phyloP scores from a whole-genome alignment of 2,113 vertebrate genomes.

The Xenopus tropicalis region UCB_Xtro_10.0 CM004448.2:102701501-102702000 shows the following conservation, averaged over 20 bases:
- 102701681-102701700: neutral
- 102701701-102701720: neutral
- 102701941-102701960: too few species aligned
- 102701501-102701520: neutral
- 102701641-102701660: neutral
- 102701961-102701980: too few species aligned
- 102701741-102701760: neutral
- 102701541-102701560: conserved; percentile 28
- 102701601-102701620: conserved; percentile 13
- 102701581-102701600: conserved; percentile 22
- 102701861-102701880: too few species aligned
- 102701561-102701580: conserved; percentile 5
- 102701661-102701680: neutral
- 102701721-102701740: neutral
- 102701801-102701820: too few species aligned
- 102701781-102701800: too few species aligned
- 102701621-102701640: conserved; percentile 1
- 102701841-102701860: too few species aligned
- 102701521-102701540: conserved; percentile 12
- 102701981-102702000: too few species aligned
- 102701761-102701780: too few species aligned
- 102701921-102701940: too few species aligned
- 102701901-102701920: too few species aligned
- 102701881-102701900: too few species aligned
- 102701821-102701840: too few species aligned